A percentile compares a stretch with the other conserved stretches of the same genome.
Evolutionary conservation across 2,113 vertebrate genomes (phyloP).

Genomic region (Amblyornis subalaris): DNA sequence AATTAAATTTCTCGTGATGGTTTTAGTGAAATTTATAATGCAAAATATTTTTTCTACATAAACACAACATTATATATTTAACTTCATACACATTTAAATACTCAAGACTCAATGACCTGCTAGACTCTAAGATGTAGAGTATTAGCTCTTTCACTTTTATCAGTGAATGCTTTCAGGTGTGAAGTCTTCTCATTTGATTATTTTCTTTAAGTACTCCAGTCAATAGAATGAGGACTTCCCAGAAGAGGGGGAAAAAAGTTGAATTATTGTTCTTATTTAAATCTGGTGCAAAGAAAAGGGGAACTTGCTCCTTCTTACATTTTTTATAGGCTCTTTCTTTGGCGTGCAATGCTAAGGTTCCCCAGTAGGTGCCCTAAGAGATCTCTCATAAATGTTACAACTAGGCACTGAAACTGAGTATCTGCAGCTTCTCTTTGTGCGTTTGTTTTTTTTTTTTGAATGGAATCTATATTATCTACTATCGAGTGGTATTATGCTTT

Average conservation of each 20-base stretch:
- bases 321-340: background rate
- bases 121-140: background rate
- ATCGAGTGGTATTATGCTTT: background rate
- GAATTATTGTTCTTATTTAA: background rate
- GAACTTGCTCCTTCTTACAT: background rate
- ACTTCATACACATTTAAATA: background rate
- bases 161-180: background rate
- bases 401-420: background rate
- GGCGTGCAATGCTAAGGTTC: constrained; percentile 50
- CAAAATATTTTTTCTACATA: background rate
- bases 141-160: background rate
- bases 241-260: background rate
- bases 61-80: background rate
- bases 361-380: constrained; percentile 74
- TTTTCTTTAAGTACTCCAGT: background rate
- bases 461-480: background rate
- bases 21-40: background rate
- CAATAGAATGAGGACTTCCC: accelerated
- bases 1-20: background rate
- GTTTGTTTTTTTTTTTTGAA: background rate
- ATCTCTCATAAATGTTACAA: constrained; percentile 44
- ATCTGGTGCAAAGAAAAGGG: background rate
- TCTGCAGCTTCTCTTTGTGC: background rate
- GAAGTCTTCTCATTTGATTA: background rate
- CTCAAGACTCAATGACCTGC: background rate